Percentiles rank a stretch among this genome's conserved stretches.
These are phyloP conservation scores for Monodelphis domestica DNA, from an alignment of 2,797 vertebrate genomes.

Conservation along the genomic window DNA sequence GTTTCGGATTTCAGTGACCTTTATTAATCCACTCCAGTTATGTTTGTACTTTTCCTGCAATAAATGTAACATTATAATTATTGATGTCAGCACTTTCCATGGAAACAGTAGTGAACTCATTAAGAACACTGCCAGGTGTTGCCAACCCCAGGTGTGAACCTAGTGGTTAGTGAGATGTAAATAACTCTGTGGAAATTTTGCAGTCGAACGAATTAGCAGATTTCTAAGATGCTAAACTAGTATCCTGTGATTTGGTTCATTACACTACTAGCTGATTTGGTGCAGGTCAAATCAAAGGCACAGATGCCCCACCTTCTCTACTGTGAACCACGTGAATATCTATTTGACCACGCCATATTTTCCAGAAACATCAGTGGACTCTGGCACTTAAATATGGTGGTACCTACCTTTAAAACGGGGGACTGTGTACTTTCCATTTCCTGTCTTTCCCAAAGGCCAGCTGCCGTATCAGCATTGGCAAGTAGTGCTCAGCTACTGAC, in stretches of 20 bases:
- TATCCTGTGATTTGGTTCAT: slow-evolving; percentile 66
- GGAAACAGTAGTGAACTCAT: slow-evolving; percentile 80
- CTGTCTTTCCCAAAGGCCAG: not conserved
- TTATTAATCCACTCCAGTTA: slow-evolving; percentile 75
- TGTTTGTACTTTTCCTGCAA: slow-evolving; percentile 60
- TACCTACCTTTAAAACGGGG: not conserved
- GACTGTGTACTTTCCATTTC: not conserved
- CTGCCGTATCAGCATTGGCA: not conserved
- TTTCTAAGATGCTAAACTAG: slow-evolving; percentile 65
- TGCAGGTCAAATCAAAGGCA: slow-evolving; percentile 36
- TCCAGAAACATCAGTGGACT: not conserved
- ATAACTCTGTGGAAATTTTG: slow-evolving; percentile 76
- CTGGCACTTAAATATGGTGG: not conserved
- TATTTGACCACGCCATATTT: slow-evolving; percentile 21
- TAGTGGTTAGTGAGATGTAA: slow-evolving; percentile 74
- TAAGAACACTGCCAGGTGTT: slow-evolving; percentile 81
- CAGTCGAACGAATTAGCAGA: slow-evolving; percentile 64
- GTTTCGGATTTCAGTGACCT: slow-evolving; percentile 74
- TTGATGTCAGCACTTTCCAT: slow-evolving; percentile 79
- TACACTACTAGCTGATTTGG: slow-evolving; percentile 52
- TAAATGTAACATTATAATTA: slow-evolving; percentile 74
- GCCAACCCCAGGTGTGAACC: slow-evolving; percentile 79
- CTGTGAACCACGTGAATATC: slow-evolving; percentile 58
- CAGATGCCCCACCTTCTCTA: slow-evolving; percentile 53
- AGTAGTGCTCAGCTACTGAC: not conserved